These are phyloP conservation scores for Mythimna ferrago DNA, from an alignment of 2,888 invertebrate genomes.

Conservation along the genomic window DNA sequence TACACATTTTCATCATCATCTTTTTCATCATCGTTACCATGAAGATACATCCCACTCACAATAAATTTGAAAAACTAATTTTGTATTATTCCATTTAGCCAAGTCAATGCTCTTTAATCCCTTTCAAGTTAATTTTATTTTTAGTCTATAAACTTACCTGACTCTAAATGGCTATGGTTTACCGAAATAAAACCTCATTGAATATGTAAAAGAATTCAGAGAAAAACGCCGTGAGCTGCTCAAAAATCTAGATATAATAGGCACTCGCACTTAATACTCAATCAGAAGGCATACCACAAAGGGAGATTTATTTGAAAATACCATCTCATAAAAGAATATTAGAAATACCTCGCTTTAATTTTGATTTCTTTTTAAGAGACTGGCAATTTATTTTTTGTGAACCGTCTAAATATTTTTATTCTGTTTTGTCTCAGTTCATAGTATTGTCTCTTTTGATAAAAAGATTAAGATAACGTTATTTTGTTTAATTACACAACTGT, in stretches of 20 bases:
- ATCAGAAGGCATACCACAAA: slow-evolving; percentile 16
- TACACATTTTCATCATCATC: too few species aligned
- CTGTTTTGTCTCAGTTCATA: background rate
- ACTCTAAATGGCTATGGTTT: background rate
- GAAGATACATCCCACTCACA: background rate
- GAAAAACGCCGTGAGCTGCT: slow-evolving; percentile 2
- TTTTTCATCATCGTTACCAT: too few species aligned
- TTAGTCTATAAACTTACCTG: background rate
- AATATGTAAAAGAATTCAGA: slow-evolving; percentile 23
- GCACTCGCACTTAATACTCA: background rate
- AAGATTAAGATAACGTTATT: slow-evolving; percentile 30
- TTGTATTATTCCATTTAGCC: background rate
- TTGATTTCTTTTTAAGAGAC: slow-evolving; percentile 13
- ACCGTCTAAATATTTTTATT: slow-evolving; percentile 8
- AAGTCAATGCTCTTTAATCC: background rate
- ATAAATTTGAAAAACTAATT: background rate
- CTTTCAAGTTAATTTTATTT: background rate
- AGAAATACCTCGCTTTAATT: slow-evolving; percentile 15
- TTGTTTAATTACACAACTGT: slow-evolving; percentile 33
- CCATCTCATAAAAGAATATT: slow-evolving; percentile 14
- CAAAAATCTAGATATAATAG: slow-evolving; percentile 13
- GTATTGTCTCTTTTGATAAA: slow-evolving; percentile 31
- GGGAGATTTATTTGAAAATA: slow-evolving; percentile 22
- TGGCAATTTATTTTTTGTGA: background rate
- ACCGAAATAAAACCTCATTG: slow-evolving; percentile 2